phyloP scores from a whole-genome alignment of 2,797 vertebrate genomes.

The Taeniopygia guttata region DNA sequence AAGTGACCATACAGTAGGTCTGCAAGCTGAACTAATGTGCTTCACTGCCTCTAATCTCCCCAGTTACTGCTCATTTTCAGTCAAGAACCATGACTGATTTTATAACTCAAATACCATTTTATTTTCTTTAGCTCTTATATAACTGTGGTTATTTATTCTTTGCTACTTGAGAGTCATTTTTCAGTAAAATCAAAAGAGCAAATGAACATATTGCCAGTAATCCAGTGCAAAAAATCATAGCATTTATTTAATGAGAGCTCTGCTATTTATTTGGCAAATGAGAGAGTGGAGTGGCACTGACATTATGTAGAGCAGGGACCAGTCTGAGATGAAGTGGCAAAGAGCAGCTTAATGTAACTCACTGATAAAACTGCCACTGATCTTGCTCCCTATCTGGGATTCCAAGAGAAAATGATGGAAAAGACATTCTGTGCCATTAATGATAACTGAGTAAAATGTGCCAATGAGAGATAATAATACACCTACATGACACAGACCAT shows the following conservation, averaged over 20 bases:
- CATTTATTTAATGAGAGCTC: neutral
- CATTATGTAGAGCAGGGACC: slow-evolving; percentile 49
- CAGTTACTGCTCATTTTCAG: slow-evolving; percentile 19
- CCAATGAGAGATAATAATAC: slow-evolving; percentile 59
- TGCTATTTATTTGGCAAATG: slow-evolving; percentile 32
- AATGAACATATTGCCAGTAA: slow-evolving; percentile 3
- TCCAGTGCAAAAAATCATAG: neutral
- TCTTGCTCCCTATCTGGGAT: slow-evolving; percentile 37
- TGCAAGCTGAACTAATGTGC: neutral
- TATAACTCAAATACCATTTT: neutral
- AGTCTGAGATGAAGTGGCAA: slow-evolving; percentile 51
- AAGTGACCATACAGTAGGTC: neutral
- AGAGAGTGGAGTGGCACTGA: slow-evolving; percentile 62
- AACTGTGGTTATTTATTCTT: neutral
- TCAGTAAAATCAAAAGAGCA: slow-evolving; percentile 24
- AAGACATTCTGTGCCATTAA: slow-evolving; percentile 40
- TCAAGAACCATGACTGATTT: slow-evolving; percentile 20
- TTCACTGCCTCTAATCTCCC: neutral
- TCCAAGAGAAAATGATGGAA: slow-evolving; percentile 39
- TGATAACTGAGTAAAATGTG: slow-evolving; percentile 52
- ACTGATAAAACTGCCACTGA: slow-evolving; percentile 55
- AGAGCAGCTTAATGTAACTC: slow-evolving; percentile 41
- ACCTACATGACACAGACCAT: slow-evolving; percentile 64
- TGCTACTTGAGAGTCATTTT: neutral
- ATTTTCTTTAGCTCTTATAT: slow-evolving; percentile 16